Base-by-base conservation (phyloP, 2,888 invertebrate genomes). In the Tenthredo mesomela region DNA sequence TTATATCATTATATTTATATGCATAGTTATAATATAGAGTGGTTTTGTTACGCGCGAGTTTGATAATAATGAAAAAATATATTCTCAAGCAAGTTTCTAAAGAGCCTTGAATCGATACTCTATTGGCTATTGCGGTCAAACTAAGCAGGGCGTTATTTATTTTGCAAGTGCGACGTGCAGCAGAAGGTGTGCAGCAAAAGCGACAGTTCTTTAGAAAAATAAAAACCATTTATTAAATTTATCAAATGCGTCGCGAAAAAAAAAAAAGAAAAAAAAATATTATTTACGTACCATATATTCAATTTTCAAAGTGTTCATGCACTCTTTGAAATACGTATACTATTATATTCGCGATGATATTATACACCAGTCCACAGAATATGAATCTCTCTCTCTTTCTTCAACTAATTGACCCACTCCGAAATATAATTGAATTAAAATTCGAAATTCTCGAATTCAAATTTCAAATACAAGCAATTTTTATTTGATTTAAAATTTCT, bases 101-200 rank as follows among this genome's bases (percentile, higher is more conserved):
- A 54, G 2, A 54, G 50, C 77, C 47, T 50, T 50, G 47, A 77
- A 77, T 54, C 54, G 33, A 77, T 77, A 80, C 58, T 61, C 33
- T 33, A 61, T 61, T 80, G 80, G 61, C 18, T 33, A 61, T 61
- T 80, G 80, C 61, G 80, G 61, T 80, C n/a, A 61, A 80, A 80
- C 80, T 80, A 80, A 61, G 80, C 80, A 29, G 40, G 61, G 61
- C 21, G 40, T 80, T 61, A 40, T 21, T 58, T 58, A 61, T 47
- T 25, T 71, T 73, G 77, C 80, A 80, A 37, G 80, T 80, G 80
- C 61, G 58, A 61, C 58, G 80, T 80, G 80, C 80, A 77, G 71
- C 43, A 80, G 40, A 25, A 80, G 37, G 37, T 80, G 80, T 80
- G 80, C 61, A 61, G 29, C n/a, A 40, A 25, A 80, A 80, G 80